A percentile compares a stretch with the other conserved stretches of the same genome.
These are phyloP conservation scores for Apogon talboti DNA, from an alignment of 2,797 vertebrate species.

Conservation along the genomic window DNA sequence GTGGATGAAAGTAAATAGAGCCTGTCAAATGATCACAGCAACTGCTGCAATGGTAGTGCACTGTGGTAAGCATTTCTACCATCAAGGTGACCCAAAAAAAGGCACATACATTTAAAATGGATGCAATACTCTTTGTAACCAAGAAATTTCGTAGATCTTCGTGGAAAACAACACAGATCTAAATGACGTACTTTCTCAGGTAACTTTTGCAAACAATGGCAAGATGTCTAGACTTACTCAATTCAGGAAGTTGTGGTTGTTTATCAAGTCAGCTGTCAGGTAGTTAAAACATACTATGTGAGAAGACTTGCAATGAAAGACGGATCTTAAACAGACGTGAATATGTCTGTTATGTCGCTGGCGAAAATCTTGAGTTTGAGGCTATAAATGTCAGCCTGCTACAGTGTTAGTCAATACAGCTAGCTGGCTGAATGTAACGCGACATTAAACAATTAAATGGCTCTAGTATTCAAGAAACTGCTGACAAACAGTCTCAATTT, in stretches of 20 bases:
- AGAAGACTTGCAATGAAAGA: background rate
- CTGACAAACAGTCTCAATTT: background rate
- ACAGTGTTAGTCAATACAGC: slow-evolving; percentile 1
- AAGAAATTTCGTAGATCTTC: background rate
- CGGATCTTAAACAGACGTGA: background rate
- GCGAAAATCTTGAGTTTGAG: background rate
- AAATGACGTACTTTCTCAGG: background rate
- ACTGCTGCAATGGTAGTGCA: slow-evolving; percentile 2
- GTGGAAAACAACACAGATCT: slow-evolving; percentile 1
- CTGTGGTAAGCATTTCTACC: background rate
- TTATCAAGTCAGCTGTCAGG: slow-evolving; percentile 24
- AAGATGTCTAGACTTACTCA: slow-evolving; percentile 26
- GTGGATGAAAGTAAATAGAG: slow-evolving; percentile 16
- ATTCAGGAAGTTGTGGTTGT: slow-evolving; percentile 59
- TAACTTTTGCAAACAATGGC: slow-evolving; percentile 9
- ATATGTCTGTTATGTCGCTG: background rate
- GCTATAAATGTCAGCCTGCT: slow-evolving; percentile 7
- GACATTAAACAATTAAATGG: slow-evolving; percentile 1
- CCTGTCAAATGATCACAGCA: slow-evolving; percentile 15
- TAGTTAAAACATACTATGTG: background rate
- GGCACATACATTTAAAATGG: background rate
- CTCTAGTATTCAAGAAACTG: background rate
- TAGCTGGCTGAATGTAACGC: slow-evolving; percentile 22
- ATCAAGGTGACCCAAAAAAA: slow-evolving; percentile 22
- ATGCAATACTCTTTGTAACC: background rate